These are phyloP conservation scores for Alosa sapidissima DNA, from an alignment of 2,797 vertebrate genomes.

Conservation along the genomic window DNA sequence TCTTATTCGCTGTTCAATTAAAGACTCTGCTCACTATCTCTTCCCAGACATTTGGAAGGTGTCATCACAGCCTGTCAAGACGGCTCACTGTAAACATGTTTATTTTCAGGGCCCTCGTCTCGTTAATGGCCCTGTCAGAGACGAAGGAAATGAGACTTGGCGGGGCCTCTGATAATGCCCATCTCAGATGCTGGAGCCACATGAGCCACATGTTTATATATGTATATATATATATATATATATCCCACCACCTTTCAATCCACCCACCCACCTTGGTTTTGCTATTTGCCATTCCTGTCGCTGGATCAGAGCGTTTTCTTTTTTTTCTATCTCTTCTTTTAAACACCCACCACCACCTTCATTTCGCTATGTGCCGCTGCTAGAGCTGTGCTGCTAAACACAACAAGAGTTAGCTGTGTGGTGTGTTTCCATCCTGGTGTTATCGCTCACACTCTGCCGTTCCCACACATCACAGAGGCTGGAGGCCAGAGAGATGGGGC, in stretches of 20 bases:
- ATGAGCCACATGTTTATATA: neutral
- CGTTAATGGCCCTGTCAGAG: slow-evolving; percentile 75
- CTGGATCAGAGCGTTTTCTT: neutral
- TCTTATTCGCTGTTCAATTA: slow-evolving; percentile 64
- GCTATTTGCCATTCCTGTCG: neutral
- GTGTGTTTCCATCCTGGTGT: neutral
- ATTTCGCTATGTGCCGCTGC: neutral
- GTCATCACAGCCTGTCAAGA: slow-evolving; percentile 73
- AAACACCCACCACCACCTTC: neutral
- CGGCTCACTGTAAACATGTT: slow-evolving; percentile 70
- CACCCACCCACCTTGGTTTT: neutral
- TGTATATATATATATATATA: neutral
- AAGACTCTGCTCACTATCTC: slow-evolving; percentile 55
- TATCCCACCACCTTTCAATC: neutral
- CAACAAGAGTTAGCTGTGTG: neutral
- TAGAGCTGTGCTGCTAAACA: neutral
- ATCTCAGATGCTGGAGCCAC: slow-evolving; percentile 60
- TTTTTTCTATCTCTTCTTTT: neutral
- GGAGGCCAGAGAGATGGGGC: neutral
- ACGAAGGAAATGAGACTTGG: slow-evolving; percentile 73
- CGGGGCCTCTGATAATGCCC: slow-evolving; percentile 66
- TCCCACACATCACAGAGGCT: slow-evolving; percentile 6
- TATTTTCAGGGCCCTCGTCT: slow-evolving; percentile 68
- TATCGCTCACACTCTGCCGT: neutral
- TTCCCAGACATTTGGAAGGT: slow-evolving; percentile 60